Conservation (phyloP, 2,113 vertebrate species). For the Microcebus tavaratra region DNA sequence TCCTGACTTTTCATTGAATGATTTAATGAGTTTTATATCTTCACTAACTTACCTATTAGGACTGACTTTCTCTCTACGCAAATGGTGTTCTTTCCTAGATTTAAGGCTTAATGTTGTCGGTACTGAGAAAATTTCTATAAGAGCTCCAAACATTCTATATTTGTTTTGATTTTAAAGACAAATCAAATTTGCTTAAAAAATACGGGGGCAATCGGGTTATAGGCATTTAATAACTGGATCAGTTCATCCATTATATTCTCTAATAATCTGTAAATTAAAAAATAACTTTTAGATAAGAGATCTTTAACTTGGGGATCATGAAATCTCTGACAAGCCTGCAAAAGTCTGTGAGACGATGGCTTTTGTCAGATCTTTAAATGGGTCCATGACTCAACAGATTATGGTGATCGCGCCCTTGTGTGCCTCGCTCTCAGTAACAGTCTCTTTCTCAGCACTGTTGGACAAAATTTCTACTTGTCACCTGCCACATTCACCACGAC, state of each 20-base stretch:
- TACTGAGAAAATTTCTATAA: neutral
- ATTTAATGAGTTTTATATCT: neutral
- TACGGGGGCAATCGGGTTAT: neutral
- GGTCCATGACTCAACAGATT: neutral
- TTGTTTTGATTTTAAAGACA: neutral
- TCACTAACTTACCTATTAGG: neutral
- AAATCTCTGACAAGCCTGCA: neutral
- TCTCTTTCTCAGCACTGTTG: fast-evolving
- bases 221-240: neutral
- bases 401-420: fast-evolving
- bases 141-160: neutral
- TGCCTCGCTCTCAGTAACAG: fast-evolving
- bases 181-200: neutral
- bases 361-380: neutral
- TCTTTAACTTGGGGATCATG: neutral
- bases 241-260: neutral
- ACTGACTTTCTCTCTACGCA: neutral
- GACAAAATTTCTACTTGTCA: fast-evolving
- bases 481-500: fast-evolving
- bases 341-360: neutral
- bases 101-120: neutral
- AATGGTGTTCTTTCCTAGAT: neutral
- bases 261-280: neutral
- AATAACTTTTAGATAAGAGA: neutral
- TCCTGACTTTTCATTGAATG: neutral